Conservation (phyloP, 2,797 vertebrate species). For the Thaleichthys pacificus region DNA sequence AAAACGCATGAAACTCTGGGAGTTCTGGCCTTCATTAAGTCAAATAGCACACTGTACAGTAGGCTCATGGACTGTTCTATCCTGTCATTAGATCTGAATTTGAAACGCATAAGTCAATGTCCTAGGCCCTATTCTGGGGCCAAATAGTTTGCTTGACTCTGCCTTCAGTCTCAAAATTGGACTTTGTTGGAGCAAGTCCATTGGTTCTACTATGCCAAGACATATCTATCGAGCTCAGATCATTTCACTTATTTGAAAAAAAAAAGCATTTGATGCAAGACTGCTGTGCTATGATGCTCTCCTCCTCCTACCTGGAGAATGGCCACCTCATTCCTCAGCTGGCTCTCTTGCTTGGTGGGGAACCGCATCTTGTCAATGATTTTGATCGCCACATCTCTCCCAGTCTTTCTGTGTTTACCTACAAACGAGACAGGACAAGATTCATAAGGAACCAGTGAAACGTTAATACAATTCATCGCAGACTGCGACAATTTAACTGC, state of each 20-base stretch:
- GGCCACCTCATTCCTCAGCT: constrained; percentile 83
- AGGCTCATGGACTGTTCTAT: neutral
- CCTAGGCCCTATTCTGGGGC: neutral
- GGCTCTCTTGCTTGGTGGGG: constrained; percentile 84
- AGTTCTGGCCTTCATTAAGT: neutral
- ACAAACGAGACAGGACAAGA: neutral
- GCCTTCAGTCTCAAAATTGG: too few relatives aligned
- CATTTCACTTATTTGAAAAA: too few relatives aligned
- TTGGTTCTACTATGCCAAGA: neutral
- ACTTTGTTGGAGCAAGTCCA: neutral
- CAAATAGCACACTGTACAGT: neutral
- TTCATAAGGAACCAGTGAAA: neutral
- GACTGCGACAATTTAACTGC: constrained; percentile 4
- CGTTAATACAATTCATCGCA: neutral
- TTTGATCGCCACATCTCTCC: constrained; percentile 84
- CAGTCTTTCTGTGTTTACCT: constrained; percentile 84
- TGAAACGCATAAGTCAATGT: neutral
- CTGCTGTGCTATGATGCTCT: neutral
- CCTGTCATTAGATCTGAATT: neutral
- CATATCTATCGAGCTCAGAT: too few relatives aligned
- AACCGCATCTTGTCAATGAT: constrained; percentile 85
- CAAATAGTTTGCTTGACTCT: neutral
- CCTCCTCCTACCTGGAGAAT: constrained; percentile 78
- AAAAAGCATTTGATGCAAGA: too few relatives aligned
- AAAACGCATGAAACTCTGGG: neutral